Evolutionary conservation across 2,888 invertebrate genomes (phyloP).

Genomic region (Sarcophaga subvicina): DNA sequence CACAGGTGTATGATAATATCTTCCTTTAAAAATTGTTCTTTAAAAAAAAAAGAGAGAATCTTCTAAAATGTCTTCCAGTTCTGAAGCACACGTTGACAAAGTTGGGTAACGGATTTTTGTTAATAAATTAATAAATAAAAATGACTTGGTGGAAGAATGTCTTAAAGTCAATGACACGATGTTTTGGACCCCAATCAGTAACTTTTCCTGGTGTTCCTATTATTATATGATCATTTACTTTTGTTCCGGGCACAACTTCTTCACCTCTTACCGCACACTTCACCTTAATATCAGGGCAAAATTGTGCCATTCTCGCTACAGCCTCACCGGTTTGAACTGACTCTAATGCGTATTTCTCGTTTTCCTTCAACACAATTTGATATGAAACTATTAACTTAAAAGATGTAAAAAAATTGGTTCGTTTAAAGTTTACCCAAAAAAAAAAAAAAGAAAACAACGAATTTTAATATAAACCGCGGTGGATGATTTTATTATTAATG

Average conservation of each 20-base stretch:
- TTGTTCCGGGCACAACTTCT: conserved; percentile 88
- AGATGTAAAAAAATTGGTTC: too few relatives aligned
- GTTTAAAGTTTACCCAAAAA: too few relatives aligned
- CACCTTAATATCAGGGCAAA: conserved; percentile 94
- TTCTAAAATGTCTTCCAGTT: too few relatives aligned
- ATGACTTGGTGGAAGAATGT: conserved; percentile 74
- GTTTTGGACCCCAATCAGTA: conserved; percentile 95
- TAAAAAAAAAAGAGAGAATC: too few relatives aligned
- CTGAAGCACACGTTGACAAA: too few relatives aligned
- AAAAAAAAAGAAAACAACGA: neutral
- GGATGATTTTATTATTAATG: neutral
- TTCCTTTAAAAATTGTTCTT: too few relatives aligned
- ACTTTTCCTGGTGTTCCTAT: conserved; percentile 99
- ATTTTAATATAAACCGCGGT: neutral
- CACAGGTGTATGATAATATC: too few relatives aligned
- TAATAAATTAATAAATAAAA: too few relatives aligned
- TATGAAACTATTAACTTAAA: too few relatives aligned
- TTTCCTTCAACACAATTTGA: too few relatives aligned
- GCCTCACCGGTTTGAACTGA: conserved; percentile 96
- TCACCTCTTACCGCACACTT: conserved; percentile 97
- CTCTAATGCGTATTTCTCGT: too few relatives aligned
- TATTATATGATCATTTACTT: conserved; percentile 93
- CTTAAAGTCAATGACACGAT: conserved; percentile 91
- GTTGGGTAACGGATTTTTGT: too few relatives aligned
- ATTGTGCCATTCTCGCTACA: conserved; percentile 96